Evolutionary conservation across 1,140 invertebrate species (phyloP).

Genomic region (Procambarus clarkii): DNA sequence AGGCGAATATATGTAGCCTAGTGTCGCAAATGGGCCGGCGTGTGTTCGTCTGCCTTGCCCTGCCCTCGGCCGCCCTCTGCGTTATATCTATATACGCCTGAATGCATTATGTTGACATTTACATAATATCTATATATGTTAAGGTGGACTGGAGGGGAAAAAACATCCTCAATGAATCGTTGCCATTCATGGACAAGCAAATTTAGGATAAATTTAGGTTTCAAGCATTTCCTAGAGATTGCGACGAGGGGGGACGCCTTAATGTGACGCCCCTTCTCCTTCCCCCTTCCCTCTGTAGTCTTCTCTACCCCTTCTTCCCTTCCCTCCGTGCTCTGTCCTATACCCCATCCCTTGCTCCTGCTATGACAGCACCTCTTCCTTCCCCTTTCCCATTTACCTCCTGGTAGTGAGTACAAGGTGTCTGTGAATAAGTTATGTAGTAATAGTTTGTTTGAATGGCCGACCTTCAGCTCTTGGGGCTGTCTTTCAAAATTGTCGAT

Average conservation of each 20-base stretch:
- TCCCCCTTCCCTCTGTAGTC: conserved; percentile 7
- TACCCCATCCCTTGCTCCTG: background rate
- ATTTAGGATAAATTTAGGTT: too few species aligned
- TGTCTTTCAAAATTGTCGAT: too few species aligned
- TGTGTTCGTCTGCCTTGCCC: background rate
- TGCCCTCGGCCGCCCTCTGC: background rate
- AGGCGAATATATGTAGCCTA: background rate
- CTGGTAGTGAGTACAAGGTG: too few species aligned
- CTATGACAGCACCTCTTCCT: too few species aligned
- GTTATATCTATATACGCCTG: background rate
- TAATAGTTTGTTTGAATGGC: too few species aligned
- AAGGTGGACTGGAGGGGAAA: background rate
- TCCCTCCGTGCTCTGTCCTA: background rate
- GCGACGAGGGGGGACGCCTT: background rate
- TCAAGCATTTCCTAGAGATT: background rate
- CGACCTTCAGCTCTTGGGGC: too few species aligned
- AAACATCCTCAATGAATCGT: background rate
- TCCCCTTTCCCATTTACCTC: too few species aligned
- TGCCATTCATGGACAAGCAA: background rate
- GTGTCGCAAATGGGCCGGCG: too few species aligned
- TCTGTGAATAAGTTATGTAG: too few species aligned
- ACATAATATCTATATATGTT: background rate
- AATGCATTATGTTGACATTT: background rate
- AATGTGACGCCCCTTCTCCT: background rate
- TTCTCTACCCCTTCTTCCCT: background rate